Percentiles rank a stretch among this genome's conserved stretches.
Evolutionary conservation across 2,888 invertebrate genomes (phyloP).

Genomic region (Ptilodon capucinus): DNA sequence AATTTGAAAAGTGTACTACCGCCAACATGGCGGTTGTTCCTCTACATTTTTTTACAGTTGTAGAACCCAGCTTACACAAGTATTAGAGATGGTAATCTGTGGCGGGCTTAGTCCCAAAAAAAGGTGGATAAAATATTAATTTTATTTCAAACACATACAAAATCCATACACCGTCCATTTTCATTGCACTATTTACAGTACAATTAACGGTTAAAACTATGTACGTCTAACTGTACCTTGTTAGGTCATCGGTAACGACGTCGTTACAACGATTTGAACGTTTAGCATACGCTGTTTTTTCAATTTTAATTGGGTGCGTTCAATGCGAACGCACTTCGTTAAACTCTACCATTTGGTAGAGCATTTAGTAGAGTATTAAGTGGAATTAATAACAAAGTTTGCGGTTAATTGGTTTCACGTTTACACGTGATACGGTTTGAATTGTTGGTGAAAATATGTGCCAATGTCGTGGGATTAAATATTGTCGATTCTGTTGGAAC

Average conservation of each 20-base stretch:
- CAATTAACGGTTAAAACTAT: slow-evolving; percentile 55
- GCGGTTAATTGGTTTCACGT: slow-evolving; percentile 28
- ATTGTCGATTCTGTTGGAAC: too few relatives aligned
- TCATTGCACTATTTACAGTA: slow-evolving; percentile 50
- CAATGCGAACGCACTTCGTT: slow-evolving; percentile 47
- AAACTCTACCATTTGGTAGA: slow-evolving; percentile 33
- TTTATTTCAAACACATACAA: slow-evolving; percentile 22
- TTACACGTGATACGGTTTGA: slow-evolving; percentile 18
- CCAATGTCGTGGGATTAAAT: slow-evolving; percentile 13
- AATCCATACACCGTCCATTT: slow-evolving; percentile 24
- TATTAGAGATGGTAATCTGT: too few relatives aligned
- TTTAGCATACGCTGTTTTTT: slow-evolving; percentile 61
- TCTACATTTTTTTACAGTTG: too few relatives aligned
- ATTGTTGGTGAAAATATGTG: slow-evolving; percentile 13
- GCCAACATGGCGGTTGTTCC: too few relatives aligned
- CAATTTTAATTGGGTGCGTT: slow-evolving; percentile 60
- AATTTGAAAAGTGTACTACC: too few relatives aligned
- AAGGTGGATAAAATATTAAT: not conserved
- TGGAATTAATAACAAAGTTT: slow-evolving; percentile 34
- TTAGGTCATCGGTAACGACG: slow-evolving; percentile 71
- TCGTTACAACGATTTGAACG: slow-evolving; percentile 68
- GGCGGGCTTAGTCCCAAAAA: too few relatives aligned
- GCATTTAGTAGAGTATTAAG: slow-evolving; percentile 31
- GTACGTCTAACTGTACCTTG: slow-evolving; percentile 55
- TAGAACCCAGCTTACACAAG: too few relatives aligned